Conservation (phyloP, 1,140 invertebrate species). For the Zeugodacus cucurbitae region DNA sequence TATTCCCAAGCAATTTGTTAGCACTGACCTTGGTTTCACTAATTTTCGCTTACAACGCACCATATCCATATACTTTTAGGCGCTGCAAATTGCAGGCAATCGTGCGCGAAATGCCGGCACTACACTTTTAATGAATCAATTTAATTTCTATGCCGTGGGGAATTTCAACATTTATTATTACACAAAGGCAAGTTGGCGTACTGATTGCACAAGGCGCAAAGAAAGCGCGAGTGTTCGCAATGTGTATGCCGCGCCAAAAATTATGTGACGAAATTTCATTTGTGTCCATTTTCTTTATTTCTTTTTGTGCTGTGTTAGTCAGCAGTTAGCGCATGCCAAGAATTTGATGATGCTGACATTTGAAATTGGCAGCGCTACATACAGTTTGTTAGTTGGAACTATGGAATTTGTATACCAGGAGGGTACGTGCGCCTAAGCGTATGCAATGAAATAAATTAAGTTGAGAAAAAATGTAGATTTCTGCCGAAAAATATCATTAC, state of each 20-base stretch:
- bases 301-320: background rate
- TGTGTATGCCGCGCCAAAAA: background rate
- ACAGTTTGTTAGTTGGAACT: background rate
- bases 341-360: background rate
- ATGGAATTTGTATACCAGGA: background rate
- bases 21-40: constrained; percentile 28
- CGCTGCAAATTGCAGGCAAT: background rate
- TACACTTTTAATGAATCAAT: constrained; percentile 24
- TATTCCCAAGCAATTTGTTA: constrained; percentile 8
- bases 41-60: background rate
- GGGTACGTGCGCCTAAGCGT: background rate
- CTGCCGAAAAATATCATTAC: background rate
- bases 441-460: constrained; percentile 11
- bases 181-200: background rate
- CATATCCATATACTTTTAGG: constrained; percentile 26
- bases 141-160: background rate
- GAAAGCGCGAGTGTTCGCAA: too few relatives aligned
- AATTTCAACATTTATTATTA: constrained; percentile 20
- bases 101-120: background rate
- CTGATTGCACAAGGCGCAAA: background rate
- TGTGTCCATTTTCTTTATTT: background rate
- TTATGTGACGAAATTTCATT: constrained; percentile 23
- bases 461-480: background rate
- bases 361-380: background rate
- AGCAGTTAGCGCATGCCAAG: background rate